phyloP scores from a whole-genome alignment of 2,888 invertebrate genomes.

The Caenorhabditis sp. region DNA sequence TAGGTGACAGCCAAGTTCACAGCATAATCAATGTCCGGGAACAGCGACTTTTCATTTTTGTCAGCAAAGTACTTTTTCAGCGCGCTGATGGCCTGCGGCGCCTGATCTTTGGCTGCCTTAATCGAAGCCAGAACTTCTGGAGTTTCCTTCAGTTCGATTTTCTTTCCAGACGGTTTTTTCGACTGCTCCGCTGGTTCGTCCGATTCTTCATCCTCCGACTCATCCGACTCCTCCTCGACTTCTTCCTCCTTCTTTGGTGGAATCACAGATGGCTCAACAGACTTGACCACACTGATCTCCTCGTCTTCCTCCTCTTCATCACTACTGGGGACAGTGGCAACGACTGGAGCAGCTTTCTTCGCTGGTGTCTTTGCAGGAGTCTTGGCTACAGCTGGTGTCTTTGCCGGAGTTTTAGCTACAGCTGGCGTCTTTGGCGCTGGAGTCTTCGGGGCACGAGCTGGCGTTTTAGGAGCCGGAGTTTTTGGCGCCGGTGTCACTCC shows the following conservation, averaged over 20 bases:
- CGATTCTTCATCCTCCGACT: slow-evolving; percentile 11
- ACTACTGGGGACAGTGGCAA: slow-evolving; percentile 14
- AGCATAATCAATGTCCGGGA: slow-evolving; percentile 76
- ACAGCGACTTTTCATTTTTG: slow-evolving; percentile 70
- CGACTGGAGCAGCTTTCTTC: slow-evolving; percentile 9
- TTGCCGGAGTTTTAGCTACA: slow-evolving; percentile 8
- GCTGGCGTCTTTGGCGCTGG: slow-evolving; percentile 24
- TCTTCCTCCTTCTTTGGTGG: slow-evolving; percentile 15
- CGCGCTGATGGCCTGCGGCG: slow-evolving; percentile 64
- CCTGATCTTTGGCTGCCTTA: slow-evolving; percentile 47
- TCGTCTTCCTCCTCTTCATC: slow-evolving; percentile 33
- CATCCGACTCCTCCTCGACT: slow-evolving; percentile 14
- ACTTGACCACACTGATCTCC: slow-evolving; percentile 18
- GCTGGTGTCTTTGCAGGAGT: slow-evolving; percentile 29
- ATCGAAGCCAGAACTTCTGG: slow-evolving; percentile 7
- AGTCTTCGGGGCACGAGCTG: slow-evolving; percentile 11
- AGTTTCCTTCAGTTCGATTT: background rate
- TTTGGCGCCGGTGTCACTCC: slow-evolving; percentile 30
- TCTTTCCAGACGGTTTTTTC: slow-evolving; percentile 5
- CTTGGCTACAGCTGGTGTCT: slow-evolving; percentile 24
- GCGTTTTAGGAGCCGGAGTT: slow-evolving; percentile 18
- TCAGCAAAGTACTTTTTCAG: slow-evolving; percentile 68
- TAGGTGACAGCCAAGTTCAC: slow-evolving; percentile 71
- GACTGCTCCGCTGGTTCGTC: slow-evolving; percentile 1
- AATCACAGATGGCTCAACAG: background rate